phyloP scores from a whole-genome alignment of 2,797 vertebrate genomes.

The Mastacembelus armatus region DNA sequence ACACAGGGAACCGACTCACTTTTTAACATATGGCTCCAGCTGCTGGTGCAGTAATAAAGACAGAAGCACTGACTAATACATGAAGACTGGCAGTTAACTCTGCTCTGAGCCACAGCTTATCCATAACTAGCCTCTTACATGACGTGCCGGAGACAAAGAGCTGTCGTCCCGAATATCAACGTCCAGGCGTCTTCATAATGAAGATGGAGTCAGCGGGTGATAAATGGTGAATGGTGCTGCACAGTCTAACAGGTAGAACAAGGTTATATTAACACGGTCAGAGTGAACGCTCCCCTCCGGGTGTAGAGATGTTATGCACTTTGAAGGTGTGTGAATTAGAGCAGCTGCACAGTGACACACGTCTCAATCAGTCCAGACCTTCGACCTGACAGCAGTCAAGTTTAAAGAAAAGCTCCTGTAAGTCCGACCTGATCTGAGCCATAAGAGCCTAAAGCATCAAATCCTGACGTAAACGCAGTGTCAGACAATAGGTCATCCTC shows the following conservation, averaged over 20 bases:
- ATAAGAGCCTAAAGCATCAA: too few relatives aligned
- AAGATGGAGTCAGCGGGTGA: slow-evolving; percentile 35
- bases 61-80: slow-evolving; percentile 39
- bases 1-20: slow-evolving; percentile 1
- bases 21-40: slow-evolving; percentile 20
- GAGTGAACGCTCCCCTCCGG: slow-evolving; percentile 15
- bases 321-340: slow-evolving; percentile 30
- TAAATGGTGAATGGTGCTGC: slow-evolving; percentile 22
- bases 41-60: slow-evolving; percentile 53
- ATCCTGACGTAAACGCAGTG: too few relatives aligned
- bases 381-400: neutral
- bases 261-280: slow-evolving; percentile 16
- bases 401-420: too few relatives aligned
- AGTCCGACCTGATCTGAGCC: too few relatives aligned
- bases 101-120: neutral
- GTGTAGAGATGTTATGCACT: neutral
- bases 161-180: slow-evolving; percentile 18
- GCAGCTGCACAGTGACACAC: neutral
- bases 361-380: neutral
- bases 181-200: slow-evolving; percentile 14
- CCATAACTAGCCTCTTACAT: slow-evolving; percentile 18
- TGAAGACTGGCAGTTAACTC: slow-evolving; percentile 51
- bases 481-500: too few relatives aligned
- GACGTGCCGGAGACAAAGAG: slow-evolving; percentile 18
- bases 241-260: slow-evolving; percentile 3